Evolutionary conservation across 2,797 vertebrate genomes (phyloP), one percentile per base, ranked within the genome.

Genomic region (Acanthurus tractus): DNA sequence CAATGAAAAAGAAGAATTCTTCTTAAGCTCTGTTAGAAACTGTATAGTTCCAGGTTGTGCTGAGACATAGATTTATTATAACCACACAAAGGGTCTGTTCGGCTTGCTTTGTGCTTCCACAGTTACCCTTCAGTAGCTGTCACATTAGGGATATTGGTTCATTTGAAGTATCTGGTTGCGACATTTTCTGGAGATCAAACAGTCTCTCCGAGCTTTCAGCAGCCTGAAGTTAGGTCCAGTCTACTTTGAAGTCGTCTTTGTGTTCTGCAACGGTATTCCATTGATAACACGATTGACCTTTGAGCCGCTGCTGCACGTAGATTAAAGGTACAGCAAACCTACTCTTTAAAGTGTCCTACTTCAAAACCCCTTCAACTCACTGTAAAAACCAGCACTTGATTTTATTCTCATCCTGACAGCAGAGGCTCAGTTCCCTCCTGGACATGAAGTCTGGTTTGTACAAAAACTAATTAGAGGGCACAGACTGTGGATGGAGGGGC

Each of bases 171-270:
- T 80, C 57, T 70, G 64, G 57, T 75, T 76, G 63, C 46, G 63
- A 76, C 78, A 71, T 84, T 86, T 73, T 64, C 13, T 40, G 20
- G 63, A 78, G 76, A 71, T 87, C 86, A 78, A 79, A 92, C 82
- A 72, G 45, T 40, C 50, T 53, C 53, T 77, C 40, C 14, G 75
- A 1, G 44, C 77, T 83, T 61, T 84, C 76, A 80, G 63, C 57
- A 15, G 82, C 53, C 76, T 66, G 57, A 81, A 80, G 76, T 84
- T 83, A 8, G 53, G 50, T 71, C 55, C 45, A 8, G 74, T 72
- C 69, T 17, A 50, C 86, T 86, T 92, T 92, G 86, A 92, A 88
- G 88, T 74, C 6, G 5, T 74, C 75, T 81, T 76, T 89, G 70
- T 88, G 74, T 69, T 64, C 53, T 17, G 54, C 65, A 17, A 86